A percentile compares a stretch with the other conserved stretches of the same genome.
These are phyloP conservation scores for Endotricha flammealis DNA, from an alignment of 2,888 invertebrate species.

Conservation along the genomic window DNA sequence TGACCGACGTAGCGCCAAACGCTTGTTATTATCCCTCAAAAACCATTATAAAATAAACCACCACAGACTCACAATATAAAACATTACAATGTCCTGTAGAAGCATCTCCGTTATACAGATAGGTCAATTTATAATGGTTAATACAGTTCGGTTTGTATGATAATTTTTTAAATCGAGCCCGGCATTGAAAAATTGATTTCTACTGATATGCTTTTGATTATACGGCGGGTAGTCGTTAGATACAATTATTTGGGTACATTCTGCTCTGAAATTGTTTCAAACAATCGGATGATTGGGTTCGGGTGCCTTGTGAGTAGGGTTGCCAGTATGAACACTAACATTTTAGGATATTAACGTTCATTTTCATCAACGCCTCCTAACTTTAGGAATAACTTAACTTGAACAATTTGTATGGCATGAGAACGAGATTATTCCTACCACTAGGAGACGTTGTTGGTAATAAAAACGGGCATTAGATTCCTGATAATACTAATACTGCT, in stretches of 20 bases:
- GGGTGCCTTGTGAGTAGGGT: slow-evolving; percentile 20
- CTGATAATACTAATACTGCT: too few species aligned
- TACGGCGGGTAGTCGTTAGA: slow-evolving; percentile 61
- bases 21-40: slow-evolving; percentile 56
- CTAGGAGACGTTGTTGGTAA: too few species aligned
- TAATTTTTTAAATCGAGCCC: slow-evolving; percentile 67
- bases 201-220: slow-evolving; percentile 73
- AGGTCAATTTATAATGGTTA: slow-evolving; percentile 36
- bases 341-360: too few species aligned
- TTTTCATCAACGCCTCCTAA: too few species aligned
- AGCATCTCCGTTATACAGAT: slow-evolving; percentile 2
- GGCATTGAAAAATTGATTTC: slow-evolving; percentile 74
- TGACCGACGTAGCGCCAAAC: slow-evolving; percentile 42
- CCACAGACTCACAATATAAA: not conserved
- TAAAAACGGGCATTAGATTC: too few species aligned
- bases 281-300: slow-evolving; percentile 33
- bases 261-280: slow-evolving; percentile 35
- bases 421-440: too few species aligned
- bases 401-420: too few species aligned
- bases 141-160: slow-evolving; percentile 51
- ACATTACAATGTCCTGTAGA: not conserved
- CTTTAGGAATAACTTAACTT: too few species aligned
- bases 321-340: too few species aligned
- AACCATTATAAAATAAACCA: slow-evolving; percentile 29
- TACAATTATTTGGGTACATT: slow-evolving; percentile 62